These are phyloP conservation scores for Cariama cristata DNA, from an alignment of 2,113 vertebrate genomes.

Conservation along the genomic window DNA sequence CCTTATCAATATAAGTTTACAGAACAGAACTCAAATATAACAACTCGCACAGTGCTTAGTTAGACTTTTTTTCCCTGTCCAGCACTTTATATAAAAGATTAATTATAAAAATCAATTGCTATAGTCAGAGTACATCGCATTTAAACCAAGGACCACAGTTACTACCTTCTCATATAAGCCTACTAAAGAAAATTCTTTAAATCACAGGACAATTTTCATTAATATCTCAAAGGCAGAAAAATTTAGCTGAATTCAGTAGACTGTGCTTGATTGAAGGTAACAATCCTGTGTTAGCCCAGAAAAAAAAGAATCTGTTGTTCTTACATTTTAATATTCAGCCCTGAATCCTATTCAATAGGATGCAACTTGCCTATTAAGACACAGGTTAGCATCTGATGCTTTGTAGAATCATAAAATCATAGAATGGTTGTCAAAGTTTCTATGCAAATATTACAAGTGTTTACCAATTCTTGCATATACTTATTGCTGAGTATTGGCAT, in stretches of 20 bases:
- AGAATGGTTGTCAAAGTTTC: not conserved
- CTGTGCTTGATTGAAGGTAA: not conserved
- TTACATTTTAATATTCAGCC: not conserved
- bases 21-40: not conserved
- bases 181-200: not conserved
- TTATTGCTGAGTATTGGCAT: not conserved
- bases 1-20: not conserved
- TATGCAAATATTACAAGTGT: accelerated
- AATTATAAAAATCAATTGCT: not conserved
- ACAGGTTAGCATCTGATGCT: not conserved
- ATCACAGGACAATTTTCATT: not conserved
- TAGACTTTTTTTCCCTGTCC: not conserved
- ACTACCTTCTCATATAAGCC: not conserved
- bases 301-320: not conserved
- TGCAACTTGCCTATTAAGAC: not conserved
- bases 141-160: not conserved
- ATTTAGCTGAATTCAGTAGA: not conserved
- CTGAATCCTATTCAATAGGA: not conserved
- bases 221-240: not conserved
- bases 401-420: not conserved
- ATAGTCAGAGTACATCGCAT: not conserved
- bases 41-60: not conserved
- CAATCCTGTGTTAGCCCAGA: not conserved
- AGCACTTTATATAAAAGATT: not conserved
- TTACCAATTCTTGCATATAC: not conserved